Evolutionary conservation across 2,113 vertebrate species (phyloP).

Genomic region (Andinoacara biseriatus): DNA sequence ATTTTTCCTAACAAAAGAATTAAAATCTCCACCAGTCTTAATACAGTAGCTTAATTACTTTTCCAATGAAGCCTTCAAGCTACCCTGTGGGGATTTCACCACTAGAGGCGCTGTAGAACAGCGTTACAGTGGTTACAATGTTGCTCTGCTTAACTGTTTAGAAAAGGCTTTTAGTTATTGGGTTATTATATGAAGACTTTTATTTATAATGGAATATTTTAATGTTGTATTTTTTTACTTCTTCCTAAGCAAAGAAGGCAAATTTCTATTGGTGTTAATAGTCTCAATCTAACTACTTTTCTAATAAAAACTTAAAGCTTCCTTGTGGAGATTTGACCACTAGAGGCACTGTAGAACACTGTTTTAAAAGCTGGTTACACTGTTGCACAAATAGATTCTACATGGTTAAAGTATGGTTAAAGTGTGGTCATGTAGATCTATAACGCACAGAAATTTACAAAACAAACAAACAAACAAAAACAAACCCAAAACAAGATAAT

Average conservation of each 20-base stretch:
- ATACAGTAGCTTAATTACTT: background rate
- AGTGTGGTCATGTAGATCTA: background rate
- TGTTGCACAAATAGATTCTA: background rate
- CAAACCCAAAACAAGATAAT: background rate
- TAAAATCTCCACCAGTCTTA: background rate
- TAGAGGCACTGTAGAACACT: background rate
- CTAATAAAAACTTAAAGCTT: background rate
- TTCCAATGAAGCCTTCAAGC: background rate
- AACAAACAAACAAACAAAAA: background rate
- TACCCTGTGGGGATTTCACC: background rate
- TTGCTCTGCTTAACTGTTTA: background rate
- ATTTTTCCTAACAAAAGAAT: background rate
- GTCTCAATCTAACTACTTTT: background rate
- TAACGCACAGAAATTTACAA: background rate
- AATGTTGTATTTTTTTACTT: background rate
- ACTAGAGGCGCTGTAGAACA: background rate
- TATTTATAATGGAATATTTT: no score
- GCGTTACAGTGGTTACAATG: background rate
- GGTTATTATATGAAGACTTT: no score
- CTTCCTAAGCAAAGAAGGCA: background rate
- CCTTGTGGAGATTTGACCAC: background rate
- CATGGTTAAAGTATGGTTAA: background rate
- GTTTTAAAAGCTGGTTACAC: background rate
- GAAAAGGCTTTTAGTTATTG: no score
- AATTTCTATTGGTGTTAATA: background rate